Evolutionary conservation across 1,140 invertebrate genomes (phyloP).

Genomic region (Heliconius congener): DNA sequence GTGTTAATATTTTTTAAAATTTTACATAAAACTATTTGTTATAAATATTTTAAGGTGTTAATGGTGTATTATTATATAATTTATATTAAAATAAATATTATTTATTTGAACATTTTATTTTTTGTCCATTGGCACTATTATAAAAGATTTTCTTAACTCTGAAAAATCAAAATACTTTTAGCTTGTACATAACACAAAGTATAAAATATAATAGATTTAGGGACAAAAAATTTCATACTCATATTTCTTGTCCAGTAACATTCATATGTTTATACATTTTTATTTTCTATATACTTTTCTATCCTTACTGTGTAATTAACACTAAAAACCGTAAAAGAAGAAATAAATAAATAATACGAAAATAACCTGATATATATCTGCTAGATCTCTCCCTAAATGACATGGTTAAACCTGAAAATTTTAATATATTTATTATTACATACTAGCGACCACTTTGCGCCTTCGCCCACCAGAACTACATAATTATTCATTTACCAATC

Average conservation of each 20-base stretch:
- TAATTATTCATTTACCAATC: too few species aligned
- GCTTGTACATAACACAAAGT: neutral
- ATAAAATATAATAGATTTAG: neutral
- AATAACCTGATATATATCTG: neutral
- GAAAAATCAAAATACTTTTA: conserved; percentile 18
- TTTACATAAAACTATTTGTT: conserved; percentile 7
- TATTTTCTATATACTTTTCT: too few species aligned
- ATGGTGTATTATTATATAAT: neutral
- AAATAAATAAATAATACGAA: neutral
- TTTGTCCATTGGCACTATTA: conserved; percentile 57
- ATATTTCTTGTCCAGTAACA: too few species aligned
- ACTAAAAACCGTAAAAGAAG: neutral
- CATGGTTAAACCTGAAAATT: neutral
- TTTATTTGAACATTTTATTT: conserved; percentile 28
- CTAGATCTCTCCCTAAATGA: conserved; percentile 5
- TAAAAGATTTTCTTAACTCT: conserved; percentile 40
- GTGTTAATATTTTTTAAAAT: neutral
- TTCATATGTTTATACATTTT: too few species aligned
- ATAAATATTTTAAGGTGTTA: neutral
- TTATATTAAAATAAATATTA: conserved; percentile 20
- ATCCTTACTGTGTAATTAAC: too few species aligned
- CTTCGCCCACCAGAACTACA: too few species aligned
- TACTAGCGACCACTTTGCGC: too few species aligned
- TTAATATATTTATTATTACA: neutral
- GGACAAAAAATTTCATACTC: too few species aligned